Evolutionary conservation across 2,113 vertebrate genomes (phyloP).

Genomic region (Elachura formosa): DNA sequence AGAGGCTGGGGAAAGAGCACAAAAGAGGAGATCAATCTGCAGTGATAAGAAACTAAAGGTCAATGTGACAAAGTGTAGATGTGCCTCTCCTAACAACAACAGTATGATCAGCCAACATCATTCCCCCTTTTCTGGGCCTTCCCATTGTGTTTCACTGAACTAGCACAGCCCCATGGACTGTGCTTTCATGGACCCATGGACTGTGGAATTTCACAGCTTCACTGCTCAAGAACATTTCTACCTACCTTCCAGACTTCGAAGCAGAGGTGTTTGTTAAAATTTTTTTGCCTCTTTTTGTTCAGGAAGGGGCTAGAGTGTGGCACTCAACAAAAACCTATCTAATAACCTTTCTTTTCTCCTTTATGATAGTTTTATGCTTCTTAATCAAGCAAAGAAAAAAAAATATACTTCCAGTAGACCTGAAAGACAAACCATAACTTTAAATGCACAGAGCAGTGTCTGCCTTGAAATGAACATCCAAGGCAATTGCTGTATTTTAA

Average conservation of each 20-base stretch:
- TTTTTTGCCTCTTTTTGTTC: neutral
- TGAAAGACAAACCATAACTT: neutral
- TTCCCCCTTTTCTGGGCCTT: neutral
- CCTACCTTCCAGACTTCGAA: neutral
- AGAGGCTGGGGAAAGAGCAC: neutral
- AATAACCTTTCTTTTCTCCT: neutral
- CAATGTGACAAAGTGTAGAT: neutral
- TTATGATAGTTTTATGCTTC: neutral
- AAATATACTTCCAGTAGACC: neutral
- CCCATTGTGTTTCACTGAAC: neutral
- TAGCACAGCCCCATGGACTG: neutral
- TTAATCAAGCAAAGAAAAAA: neutral
- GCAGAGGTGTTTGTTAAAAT: neutral
- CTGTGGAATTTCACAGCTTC: neutral
- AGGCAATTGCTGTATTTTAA: neutral
- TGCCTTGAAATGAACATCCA: neutral
- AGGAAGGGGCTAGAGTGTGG: neutral
- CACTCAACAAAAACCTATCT: neutral
- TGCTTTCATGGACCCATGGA: no score
- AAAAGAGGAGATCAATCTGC: neutral
- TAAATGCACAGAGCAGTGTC: neutral
- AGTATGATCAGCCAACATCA: neutral
- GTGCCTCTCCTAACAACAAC: neutral
- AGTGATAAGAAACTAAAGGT: neutral
- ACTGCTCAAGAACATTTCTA: rapidly evolving